These are phyloP conservation scores for Phaenicophaeus curvirostris DNA, from an alignment of 2,797 vertebrate species.

Conservation along the genomic window DNA sequence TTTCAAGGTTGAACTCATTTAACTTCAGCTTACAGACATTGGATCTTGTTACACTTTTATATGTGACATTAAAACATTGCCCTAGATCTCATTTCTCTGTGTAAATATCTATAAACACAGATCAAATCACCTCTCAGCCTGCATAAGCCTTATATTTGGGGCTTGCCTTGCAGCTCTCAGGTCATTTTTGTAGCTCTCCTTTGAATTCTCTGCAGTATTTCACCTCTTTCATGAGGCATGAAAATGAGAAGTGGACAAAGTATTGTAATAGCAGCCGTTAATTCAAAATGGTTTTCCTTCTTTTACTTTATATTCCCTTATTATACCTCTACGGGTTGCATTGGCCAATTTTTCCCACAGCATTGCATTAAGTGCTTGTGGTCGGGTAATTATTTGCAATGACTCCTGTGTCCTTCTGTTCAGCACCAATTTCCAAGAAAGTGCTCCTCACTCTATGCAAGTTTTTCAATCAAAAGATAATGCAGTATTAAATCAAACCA, in stretches of 20 bases:
- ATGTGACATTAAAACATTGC: neutral
- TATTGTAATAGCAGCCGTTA: conserved; percentile 33
- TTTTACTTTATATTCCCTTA: conserved; percentile 40
- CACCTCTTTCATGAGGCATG: conserved; percentile 57
- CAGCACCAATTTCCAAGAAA: conserved; percentile 34
- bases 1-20: conserved; percentile 31
- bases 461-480: conserved; percentile 31
- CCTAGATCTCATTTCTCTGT: neutral
- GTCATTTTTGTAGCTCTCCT: conserved; percentile 12
- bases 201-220: conserved; percentile 50
- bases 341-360: conserved; percentile 24
- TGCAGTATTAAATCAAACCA: neutral
- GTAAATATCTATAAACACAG: conserved; percentile 28
- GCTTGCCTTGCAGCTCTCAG: neutral
- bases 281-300: conserved; percentile 53
- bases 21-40: conserved; percentile 1
- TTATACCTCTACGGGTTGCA: conserved; percentile 5
- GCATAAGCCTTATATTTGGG: neutral
- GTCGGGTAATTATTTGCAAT: conserved; percentile 36
- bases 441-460: neutral
- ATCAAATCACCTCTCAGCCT: neutral
- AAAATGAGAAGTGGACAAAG: conserved; percentile 61
- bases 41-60: neutral
- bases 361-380: conserved; percentile 1
- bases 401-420: conserved; percentile 47